These are phyloP conservation scores for Python bivittatus DNA, from an alignment of 2,113 vertebrate species.

Conservation along the genomic window DNA sequence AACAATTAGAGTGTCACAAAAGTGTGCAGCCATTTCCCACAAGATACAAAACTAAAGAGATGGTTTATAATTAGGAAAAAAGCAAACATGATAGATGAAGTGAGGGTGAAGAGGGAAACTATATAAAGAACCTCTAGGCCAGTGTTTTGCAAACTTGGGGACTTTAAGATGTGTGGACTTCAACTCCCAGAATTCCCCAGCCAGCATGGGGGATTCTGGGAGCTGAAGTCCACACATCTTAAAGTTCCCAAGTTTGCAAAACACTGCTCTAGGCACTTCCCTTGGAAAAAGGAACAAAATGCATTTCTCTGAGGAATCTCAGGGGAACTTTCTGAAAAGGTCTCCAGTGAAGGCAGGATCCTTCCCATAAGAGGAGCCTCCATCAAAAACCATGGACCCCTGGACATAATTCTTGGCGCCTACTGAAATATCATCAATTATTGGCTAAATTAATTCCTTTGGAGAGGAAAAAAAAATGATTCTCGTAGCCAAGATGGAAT, in stretches of 20 bases:
- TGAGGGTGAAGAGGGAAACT: neutral
- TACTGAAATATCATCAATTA: neutral
- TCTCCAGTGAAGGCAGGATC: neutral
- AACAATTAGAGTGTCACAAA: conserved; percentile 3
- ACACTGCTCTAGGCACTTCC: neutral
- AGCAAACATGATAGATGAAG: neutral
- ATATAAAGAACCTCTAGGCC: neutral
- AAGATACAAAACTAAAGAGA: conserved; percentile 29
- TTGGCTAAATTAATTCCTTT: neutral
- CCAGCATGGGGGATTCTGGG: neutral
- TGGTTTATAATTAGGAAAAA: rapidly evolving
- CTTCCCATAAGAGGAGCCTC: neutral
- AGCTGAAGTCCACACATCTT: neutral
- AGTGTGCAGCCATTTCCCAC: conserved; percentile 23
- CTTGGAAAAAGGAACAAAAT: neutral
- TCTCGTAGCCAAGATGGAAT: neutral
- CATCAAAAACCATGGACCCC: neutral
- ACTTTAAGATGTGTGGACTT: neutral
- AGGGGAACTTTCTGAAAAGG: neutral
- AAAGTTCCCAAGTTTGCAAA: neutral
- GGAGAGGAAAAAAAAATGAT: neutral
- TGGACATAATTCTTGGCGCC: neutral
- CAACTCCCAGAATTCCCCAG: neutral
- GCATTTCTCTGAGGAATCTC: neutral
- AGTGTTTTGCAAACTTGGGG: neutral